A percentile compares a stretch with the other conserved stretches of the same genome.
These are phyloP conservation scores for Argopecten irradians DNA, from an alignment of 1,140 invertebrate genomes.

Conservation along the genomic window DNA sequence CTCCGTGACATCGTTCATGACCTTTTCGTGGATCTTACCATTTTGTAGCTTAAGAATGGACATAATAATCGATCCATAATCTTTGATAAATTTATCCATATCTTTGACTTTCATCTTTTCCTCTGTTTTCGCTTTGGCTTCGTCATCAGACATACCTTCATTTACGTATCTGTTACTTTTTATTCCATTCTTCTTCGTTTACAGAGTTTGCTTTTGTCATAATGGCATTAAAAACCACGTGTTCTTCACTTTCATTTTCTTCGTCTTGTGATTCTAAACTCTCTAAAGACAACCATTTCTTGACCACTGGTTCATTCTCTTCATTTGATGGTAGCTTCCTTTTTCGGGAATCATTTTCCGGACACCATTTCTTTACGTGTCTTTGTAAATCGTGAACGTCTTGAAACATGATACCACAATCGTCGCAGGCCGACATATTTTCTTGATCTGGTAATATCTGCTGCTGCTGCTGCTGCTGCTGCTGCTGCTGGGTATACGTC, in stretches of 20 bases:
- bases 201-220: not conserved
- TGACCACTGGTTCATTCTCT: conserved; percentile 5
- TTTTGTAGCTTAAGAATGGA: conserved; percentile 19
- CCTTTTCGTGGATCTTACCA: conserved; percentile 24
- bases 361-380: conserved; percentile 31
- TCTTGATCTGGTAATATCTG: not conserved
- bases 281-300: too few species aligned
- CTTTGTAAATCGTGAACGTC: conserved; percentile 31
- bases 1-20: conserved; percentile 1
- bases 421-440: conserved; percentile 37
- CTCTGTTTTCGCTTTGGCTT: not conserved
- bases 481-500: not conserved
- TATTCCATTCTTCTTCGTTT: not conserved
- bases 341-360: not conserved
- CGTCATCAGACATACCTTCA: not conserved
- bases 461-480: not conserved
- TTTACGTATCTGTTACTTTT: not conserved
- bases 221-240: not conserved
- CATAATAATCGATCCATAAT: not conserved
- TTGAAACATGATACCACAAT: conserved; percentile 42
- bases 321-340: not conserved
- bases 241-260: conserved; percentile 33
- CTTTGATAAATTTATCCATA: not conserved
- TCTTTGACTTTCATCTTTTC: not conserved
- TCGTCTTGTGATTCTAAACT: too few species aligned